These are phyloP conservation scores for Aphelenchoides fujianensis DNA, from an alignment of 1,140 invertebrate species.

Conservation along the genomic window DNA sequence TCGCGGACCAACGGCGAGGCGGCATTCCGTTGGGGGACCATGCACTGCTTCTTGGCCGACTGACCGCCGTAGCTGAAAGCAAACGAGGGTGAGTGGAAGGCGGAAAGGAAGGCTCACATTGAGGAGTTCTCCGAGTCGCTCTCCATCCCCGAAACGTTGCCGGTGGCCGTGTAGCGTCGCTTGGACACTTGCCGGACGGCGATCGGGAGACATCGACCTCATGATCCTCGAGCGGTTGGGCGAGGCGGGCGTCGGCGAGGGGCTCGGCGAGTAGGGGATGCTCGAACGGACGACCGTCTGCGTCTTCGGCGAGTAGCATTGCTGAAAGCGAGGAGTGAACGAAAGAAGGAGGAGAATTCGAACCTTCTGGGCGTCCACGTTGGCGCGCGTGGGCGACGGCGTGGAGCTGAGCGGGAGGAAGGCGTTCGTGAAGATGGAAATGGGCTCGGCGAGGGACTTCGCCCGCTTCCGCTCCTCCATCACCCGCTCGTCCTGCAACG, in stretches of 20 bases:
- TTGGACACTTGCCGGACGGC: constrained; percentile 51
- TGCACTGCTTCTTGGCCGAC: constrained; percentile 27
- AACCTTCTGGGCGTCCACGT: constrained; percentile 46
- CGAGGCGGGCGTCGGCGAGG: constrained; percentile 42
- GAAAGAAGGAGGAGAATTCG: constrained; percentile 16
- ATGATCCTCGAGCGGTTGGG: constrained; percentile 43
- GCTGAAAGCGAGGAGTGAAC: constrained; percentile 34
- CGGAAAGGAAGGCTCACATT: constrained; percentile 38
- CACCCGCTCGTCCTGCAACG: constrained; percentile 48
- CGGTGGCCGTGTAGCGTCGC: constrained; percentile 42
- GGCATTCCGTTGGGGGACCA: constrained; percentile 20
- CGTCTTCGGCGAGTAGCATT: constrained; percentile 51
- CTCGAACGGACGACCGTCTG: constrained; percentile 45
- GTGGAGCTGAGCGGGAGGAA: constrained; percentile 45
- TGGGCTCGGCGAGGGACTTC: constrained; percentile 51
- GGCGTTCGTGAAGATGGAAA: constrained; percentile 49
- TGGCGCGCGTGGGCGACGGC: constrained; percentile 39
- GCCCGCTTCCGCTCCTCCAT: constrained; percentile 48
- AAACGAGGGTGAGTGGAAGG: no score
- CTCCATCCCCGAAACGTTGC: constrained; percentile 44
- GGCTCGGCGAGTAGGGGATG: constrained; percentile 51
- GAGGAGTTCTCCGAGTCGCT: constrained; percentile 43
- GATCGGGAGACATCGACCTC: constrained; percentile 49
- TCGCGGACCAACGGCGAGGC: constrained; percentile 37
- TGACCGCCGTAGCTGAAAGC: neutral